Percentiles rank a stretch among this genome's conserved stretches.
Conservation (phyloP, 2,113 vertebrate genomes). For the Dromiciops gliroides region DNA sequence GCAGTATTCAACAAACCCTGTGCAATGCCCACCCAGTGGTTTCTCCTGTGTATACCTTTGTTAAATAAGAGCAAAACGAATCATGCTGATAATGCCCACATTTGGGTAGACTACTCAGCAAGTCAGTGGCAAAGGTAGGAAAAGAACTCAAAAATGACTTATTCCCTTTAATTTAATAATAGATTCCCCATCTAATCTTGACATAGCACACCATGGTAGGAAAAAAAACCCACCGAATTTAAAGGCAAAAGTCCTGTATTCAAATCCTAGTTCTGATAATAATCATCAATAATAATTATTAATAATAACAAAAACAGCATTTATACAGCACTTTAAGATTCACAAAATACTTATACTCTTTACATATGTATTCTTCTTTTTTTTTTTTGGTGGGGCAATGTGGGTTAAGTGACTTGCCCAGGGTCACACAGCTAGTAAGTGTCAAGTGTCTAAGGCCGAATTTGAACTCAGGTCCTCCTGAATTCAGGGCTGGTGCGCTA, state of each 20-base stretch:
- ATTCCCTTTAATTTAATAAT: conserved; percentile 20
- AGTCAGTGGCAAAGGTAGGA: conserved; percentile 30
- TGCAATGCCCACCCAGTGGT: neutral
- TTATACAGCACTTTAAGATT: neutral
- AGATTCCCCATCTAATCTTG: neutral
- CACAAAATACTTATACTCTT: no score
- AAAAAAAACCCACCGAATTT: neutral
- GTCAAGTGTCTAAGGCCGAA: no score
- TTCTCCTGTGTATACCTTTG: conserved; percentile 22
- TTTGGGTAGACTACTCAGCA: conserved; percentile 43
- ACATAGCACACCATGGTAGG: neutral
- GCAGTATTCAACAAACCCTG: neutral
- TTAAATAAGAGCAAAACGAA: conserved; percentile 59
- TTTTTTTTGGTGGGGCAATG: no score
- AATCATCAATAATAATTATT: neutral
- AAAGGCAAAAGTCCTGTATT: neutral
- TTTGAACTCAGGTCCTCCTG: no score
- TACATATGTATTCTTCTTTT: neutral
- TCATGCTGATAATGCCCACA: conserved; percentile 37
- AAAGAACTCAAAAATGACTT: conserved; percentile 6
- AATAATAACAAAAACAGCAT: neutral
- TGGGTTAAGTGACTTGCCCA: no score
- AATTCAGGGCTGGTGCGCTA: no score
- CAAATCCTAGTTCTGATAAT: neutral
- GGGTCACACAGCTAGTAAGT: no score